Conservation (phyloP, 2,797 vertebrate species). For the Discoglossus pictus region DNA sequence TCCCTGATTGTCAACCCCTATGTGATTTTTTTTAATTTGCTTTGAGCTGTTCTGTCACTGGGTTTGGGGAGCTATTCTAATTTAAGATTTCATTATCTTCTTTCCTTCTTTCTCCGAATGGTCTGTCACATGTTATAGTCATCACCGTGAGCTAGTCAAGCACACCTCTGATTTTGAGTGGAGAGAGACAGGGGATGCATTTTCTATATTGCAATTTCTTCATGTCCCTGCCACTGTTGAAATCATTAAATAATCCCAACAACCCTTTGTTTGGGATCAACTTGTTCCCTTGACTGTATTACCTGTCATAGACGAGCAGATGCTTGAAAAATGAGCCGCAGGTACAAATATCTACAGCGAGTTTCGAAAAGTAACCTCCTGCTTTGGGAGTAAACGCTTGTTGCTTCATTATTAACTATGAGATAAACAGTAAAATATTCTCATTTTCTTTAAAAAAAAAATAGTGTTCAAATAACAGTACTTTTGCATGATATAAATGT, state of each 20-base stretch:
- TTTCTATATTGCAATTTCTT: constrained; percentile 32
- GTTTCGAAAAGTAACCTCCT: too few relatives aligned
- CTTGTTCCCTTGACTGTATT: constrained; percentile 31
- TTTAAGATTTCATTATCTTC: constrained; percentile 63
- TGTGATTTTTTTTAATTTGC: constrained; percentile 48
- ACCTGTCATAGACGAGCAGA: constrained; percentile 13
- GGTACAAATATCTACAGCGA: background rate
- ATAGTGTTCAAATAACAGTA: too few relatives aligned
- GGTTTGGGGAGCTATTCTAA: constrained; percentile 62
- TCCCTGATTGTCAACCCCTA: constrained; percentile 42
- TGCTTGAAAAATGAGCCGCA: constrained; percentile 13
- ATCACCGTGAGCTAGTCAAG: constrained; percentile 53
- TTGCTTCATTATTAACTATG: too few relatives aligned
- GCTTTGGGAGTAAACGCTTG: too few relatives aligned
- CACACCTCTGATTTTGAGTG: constrained; percentile 40
- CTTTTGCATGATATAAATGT: too few relatives aligned
- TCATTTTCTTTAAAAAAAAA: too few relatives aligned
- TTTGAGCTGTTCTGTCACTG: constrained; percentile 53
- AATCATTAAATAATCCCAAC: constrained; percentile 16
- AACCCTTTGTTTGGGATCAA: constrained; percentile 9
- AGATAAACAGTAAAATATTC: too few relatives aligned
- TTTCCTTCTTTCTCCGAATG: constrained; percentile 59
- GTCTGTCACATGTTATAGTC: constrained; percentile 60
- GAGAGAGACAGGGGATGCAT: constrained; percentile 10
- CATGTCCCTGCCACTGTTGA: background rate